Percentiles rank a stretch among this genome's conserved stretches.
phyloP scores from a whole-genome alignment of 1,140 invertebrate species.

The Heterodera schachtii region DNA sequence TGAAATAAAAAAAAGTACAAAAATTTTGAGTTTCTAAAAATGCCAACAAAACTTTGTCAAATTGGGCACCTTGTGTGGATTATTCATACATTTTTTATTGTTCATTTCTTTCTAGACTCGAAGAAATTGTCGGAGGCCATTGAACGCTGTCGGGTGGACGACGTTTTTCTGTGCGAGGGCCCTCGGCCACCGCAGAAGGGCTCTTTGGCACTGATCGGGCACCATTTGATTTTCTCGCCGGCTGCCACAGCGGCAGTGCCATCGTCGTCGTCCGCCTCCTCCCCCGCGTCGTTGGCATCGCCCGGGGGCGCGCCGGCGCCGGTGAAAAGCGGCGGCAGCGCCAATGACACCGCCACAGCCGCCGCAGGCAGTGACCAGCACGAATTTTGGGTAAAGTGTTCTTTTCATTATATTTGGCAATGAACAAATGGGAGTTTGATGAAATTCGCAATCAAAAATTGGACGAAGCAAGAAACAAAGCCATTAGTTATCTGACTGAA shows the following conservation, averaged over 20 bases:
- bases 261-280: background rate
- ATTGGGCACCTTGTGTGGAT: too few relatives aligned
- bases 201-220: slow-evolving; percentile 84
- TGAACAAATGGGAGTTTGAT: too few relatives aligned
- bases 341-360: slow-evolving; percentile 71
- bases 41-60: too few relatives aligned
- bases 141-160: slow-evolving; percentile 54
- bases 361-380: slow-evolving; percentile 67
- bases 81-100: too few relatives aligned
- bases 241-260: slow-evolving; percentile 28
- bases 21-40: too few relatives aligned
- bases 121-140: too few relatives aligned
- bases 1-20: too few relatives aligned
- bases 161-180: slow-evolving; percentile 58
- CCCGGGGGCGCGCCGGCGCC: slow-evolving; percentile 60
- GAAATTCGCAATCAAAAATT: too few relatives aligned
- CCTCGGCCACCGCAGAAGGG: slow-evolving; percentile 54
- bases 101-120: too few relatives aligned
- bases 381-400: slow-evolving; percentile 96
- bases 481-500: too few relatives aligned
- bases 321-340: slow-evolving; percentile 72
- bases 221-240: slow-evolving; percentile 76
- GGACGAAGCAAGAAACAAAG: too few relatives aligned
- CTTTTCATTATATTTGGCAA: too few relatives aligned
- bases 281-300: background rate